phyloP scores from a whole-genome alignment of 2,797 vertebrate genomes.

The Mus spretus region DNA sequence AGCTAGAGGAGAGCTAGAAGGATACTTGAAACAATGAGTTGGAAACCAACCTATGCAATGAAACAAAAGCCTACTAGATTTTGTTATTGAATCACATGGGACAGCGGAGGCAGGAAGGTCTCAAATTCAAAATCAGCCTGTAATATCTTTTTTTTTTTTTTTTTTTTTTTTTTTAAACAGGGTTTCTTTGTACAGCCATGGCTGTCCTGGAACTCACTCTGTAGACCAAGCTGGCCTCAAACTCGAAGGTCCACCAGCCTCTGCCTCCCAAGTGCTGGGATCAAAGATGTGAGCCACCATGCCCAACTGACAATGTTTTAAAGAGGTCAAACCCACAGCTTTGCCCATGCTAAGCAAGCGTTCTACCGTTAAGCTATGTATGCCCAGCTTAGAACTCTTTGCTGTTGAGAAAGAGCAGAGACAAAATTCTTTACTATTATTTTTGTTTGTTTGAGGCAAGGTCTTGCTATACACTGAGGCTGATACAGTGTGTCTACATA shows the following conservation, averaged over 20 bases:
- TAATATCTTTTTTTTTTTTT: too few species aligned
- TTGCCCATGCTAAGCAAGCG: neutral
- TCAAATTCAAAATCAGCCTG: neutral
- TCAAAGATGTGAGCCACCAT: neutral
- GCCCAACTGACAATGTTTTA: neutral
- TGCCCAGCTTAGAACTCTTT: neutral
- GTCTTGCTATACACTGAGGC: neutral
- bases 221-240: neutral
- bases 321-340: neutral
- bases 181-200: neutral
- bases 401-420: constrained; percentile 3
- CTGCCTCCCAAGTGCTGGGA: neutral
- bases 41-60: neutral
- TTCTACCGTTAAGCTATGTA: neutral
- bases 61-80: neutral
- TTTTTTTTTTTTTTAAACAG: too few species aligned
- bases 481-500: too few species aligned
- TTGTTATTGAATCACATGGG: neutral
- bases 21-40: neutral
- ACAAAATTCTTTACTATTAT: neutral
- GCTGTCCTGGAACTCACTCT: neutral
- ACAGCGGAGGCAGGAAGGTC: neutral
- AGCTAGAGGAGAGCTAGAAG: neutral
- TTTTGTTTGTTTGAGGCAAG: neutral
- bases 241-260: neutral